These are phyloP conservation scores for Hafferia zeledoni DNA, from an alignment of 2,797 vertebrate species.

Conservation along the genomic window DNA sequence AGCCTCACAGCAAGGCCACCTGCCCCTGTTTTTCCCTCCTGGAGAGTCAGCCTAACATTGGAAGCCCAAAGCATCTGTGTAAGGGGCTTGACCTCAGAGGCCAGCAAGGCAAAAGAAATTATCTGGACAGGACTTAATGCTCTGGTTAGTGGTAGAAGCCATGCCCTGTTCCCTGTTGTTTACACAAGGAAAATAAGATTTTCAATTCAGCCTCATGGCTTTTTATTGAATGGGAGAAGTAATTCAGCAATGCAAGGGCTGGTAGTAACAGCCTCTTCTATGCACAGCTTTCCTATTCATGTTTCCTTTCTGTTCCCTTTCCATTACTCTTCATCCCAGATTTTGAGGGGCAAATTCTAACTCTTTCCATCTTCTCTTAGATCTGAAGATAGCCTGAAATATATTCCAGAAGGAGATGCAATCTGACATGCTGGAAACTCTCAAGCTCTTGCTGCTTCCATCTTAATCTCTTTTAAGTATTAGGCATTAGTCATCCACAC, in stretches of 20 bases:
- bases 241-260: neutral
- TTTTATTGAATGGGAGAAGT: neutral
- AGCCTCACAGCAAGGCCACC: neutral
- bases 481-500: conserved; percentile 42
- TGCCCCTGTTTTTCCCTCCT: neutral
- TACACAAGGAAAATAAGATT: neutral
- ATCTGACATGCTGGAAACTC: neutral
- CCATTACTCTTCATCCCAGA: neutral
- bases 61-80: neutral
- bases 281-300: neutral
- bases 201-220: neutral
- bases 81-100: neutral
- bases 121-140: neutral
- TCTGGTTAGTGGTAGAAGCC: neutral
- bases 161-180: neutral
- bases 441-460: neutral
- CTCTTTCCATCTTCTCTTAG: neutral
- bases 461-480: conserved; percentile 15
- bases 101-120: neutral
- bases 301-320: neutral
- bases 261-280: neutral
- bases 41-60: neutral
- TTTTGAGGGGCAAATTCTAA: neutral
- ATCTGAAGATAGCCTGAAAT: neutral
- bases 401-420: neutral